Conservation (phyloP, 2,797 vertebrate species). For the Pteropus rufus region DNA sequence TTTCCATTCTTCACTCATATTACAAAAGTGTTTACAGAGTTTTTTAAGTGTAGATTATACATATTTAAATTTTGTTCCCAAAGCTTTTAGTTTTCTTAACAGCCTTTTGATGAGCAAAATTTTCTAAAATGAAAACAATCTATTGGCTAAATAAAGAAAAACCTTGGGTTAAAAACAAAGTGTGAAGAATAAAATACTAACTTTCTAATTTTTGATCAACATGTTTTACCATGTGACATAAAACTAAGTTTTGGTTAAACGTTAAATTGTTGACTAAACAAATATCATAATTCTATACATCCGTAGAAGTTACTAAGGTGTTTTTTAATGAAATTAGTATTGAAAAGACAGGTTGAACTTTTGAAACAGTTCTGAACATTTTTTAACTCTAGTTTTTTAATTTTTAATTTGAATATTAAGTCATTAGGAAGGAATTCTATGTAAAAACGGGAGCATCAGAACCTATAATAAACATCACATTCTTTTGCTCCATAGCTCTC, state of each 20-base stretch:
- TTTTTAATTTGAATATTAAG: background rate
- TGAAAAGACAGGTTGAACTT: slow-evolving; percentile 18
- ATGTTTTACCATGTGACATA: background rate
- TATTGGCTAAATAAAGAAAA: background rate
- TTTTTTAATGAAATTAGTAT: background rate
- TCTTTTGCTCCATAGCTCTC: background rate
- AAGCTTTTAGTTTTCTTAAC: background rate
- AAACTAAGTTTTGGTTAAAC: background rate
- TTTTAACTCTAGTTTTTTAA: background rate
- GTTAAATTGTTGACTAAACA: background rate
- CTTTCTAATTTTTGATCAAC: slow-evolving; percentile 25
- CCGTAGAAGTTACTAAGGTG: background rate
- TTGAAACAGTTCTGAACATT: background rate
- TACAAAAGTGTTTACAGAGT: background rate
- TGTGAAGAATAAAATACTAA: background rate
- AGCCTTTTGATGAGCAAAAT: background rate
- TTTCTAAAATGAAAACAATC: background rate
- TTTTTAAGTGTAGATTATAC: background rate
- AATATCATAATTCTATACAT: background rate
- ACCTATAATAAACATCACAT: background rate
- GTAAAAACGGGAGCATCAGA: background rate
- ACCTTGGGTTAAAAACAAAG: background rate
- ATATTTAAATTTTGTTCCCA: slow-evolving; percentile 30
- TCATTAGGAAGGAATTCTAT: background rate
- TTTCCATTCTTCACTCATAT: background rate